Base-by-base conservation (phyloP, 2,113 vertebrate species). In the Glareola pratincola region DNA sequence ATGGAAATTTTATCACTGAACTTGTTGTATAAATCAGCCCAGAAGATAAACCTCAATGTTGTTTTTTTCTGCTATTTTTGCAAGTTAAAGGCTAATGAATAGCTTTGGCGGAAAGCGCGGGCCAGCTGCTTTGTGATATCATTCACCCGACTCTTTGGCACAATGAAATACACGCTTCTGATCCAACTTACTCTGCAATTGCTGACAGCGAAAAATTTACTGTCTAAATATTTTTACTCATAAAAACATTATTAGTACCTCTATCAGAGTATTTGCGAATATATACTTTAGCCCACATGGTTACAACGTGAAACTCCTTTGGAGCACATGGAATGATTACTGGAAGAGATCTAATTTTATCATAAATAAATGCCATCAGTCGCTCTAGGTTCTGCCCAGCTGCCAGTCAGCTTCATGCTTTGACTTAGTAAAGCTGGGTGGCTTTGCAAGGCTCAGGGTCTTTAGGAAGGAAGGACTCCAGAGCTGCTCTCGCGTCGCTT, bases 181-280 rank as follows among this genome's bases (percentile, higher is more conserved):
- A 93, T 91, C 81, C 80, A 51, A 79, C 81, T 30, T 37, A 69
- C 16, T 57, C 43, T 34, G 20, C 26, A 37, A 54, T 29, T 78
- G 62, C 86, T 73, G 76, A 79, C 82, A 45, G 56, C 39, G 75
- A 75, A 66, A 73, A 85, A 62, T 56, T 64, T 57, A 73, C 54
- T 51, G 64, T 45, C 47, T 75, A 83, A 93, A 91, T 92, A 88
- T 72, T 96, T 94, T 91, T 72, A 82, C 57, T 80, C 34, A 39
- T 39, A 53, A 80, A 69, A 86, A 71, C 79, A 6, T 10, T 68
- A 80, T 63, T 72, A 92, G n/a, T 43, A 68, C 41, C n/a, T 60
- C 67, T 86, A 83, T 75, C 51, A 41, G 54, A 73, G 37, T 57
- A 87, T 84, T 76, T 86, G 47, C 48, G 71, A 30, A 0, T 14